Base-by-base conservation (phyloP, 2,888 invertebrate genomes). In the Meiosimyza decipiens region DNA sequence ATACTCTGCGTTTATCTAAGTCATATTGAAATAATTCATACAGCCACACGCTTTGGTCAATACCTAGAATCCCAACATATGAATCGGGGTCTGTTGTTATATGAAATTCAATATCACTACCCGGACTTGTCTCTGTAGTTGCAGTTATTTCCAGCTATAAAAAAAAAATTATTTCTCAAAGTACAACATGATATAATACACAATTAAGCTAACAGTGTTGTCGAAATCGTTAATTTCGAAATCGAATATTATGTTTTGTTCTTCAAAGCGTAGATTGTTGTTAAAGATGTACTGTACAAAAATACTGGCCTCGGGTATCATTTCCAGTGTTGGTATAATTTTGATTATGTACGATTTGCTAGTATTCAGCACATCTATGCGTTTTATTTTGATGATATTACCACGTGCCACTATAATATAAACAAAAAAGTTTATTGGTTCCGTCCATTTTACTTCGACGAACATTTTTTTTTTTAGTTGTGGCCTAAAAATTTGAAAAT, bases 21-120 rank as follows among this genome's bases (percentile, higher is more conserved):
- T 89, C 89, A 47, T 40, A 40, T 40, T 86, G 86, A 65, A 94
- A 94, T 22, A 90, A 89, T 82, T 92, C 92, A 13, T 96, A 87
- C 15, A 93, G 83, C 6, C 92, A 84, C 3, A 94, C 93, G 82
- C 93, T 92, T 85, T 95, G 92, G 86, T 98, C 98, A 12, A 95
- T 92, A 0, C 95, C 98, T 75, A 98, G 88, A 13, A 98, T 87
- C 4, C 95, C 96, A 18, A 97, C 93, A 79, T 92, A 92, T 0
- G 97, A 95, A 79, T 95, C 93, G 0, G 95, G 92, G 82, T 93
- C 94, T 0, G 97, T 93, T 18, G 90, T 89, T 15, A 98, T 91
- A 5, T 91, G 89, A 11, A 98, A 88, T 78, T 94, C 92, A 1
- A 97, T 91, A 72, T 92, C 90, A 18, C 92, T 90, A 68, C 94